Evolutionary conservation across 2,797 vertebrate species (phyloP).

Genomic region (Odontamblyopus lacepedii): DNA sequence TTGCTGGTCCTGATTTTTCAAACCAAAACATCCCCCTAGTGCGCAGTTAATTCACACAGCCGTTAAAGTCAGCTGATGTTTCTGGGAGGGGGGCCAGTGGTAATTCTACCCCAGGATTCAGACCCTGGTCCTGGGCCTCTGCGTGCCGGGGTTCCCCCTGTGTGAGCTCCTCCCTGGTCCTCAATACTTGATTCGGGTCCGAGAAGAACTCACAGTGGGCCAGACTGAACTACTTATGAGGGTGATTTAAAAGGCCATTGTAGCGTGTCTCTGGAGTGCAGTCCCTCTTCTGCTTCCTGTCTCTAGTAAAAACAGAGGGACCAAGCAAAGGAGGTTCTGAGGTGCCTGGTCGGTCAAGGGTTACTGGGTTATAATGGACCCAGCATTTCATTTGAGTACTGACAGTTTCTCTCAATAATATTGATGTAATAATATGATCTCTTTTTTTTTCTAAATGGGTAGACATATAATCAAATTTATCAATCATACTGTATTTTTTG

Average conservation of each 20-base stretch:
- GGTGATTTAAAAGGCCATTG: constrained; percentile 65
- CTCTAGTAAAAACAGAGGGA: constrained; percentile 39
- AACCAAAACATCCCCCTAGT: constrained; percentile 74
- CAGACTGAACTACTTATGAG: constrained; percentile 67
- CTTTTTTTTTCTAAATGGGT: not conserved
- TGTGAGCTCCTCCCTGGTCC: constrained; percentile 59
- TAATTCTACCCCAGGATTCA: constrained; percentile 68
- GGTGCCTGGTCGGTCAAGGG: constrained; percentile 32
- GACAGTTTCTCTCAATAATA: not conserved
- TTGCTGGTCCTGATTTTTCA: constrained; percentile 59
- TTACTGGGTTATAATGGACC: constrained; percentile 23
- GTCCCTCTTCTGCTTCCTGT: constrained; percentile 63
- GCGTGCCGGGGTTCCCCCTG: constrained; percentile 65
- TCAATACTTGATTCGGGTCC: constrained; percentile 37
- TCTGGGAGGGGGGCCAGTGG: constrained; percentile 69
- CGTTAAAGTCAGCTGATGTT: constrained; percentile 71
- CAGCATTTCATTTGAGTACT: constrained; percentile 8
- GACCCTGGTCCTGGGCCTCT: constrained; percentile 68
- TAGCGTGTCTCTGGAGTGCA: constrained; percentile 55
- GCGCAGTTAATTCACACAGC: constrained; percentile 63
- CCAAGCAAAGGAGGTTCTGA: constrained; percentile 24
- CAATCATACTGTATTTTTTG: not conserved
- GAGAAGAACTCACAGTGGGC: constrained; percentile 47
- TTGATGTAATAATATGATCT: not conserved
- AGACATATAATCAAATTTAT: not conserved